Conservation (phyloP, 2,113 vertebrate species). For the Pontoporia blainvillei region DNA sequence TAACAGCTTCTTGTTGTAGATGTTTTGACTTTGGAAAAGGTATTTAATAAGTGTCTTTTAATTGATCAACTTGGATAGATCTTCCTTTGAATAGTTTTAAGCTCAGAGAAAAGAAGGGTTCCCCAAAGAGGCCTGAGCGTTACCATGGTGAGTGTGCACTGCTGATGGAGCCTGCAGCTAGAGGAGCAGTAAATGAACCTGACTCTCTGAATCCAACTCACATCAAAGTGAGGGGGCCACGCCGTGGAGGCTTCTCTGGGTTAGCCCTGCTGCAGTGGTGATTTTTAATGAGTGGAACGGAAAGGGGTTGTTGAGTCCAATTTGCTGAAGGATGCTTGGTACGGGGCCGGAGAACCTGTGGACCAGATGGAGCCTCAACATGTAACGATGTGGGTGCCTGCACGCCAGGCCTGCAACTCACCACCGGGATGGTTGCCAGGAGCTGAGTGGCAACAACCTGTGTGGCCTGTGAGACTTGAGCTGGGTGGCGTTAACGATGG, state of each 20-base stretch:
- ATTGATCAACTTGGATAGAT: neutral
- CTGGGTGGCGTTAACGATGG: fast-evolving
- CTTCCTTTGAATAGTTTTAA: neutral
- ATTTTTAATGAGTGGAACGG: neutral
- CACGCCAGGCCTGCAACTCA: fast-evolving
- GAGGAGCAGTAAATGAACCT: neutral
- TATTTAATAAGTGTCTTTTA: constrained; percentile 12
- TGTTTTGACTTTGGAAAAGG: neutral
- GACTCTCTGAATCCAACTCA: neutral
- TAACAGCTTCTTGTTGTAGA: neutral
- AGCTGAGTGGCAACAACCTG: neutral
- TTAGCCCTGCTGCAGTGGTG: neutral
- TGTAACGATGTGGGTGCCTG: neutral
- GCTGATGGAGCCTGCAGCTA: neutral
- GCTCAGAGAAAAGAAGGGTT: neutral
- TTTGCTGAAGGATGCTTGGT: neutral
- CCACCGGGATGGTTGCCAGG: fast-evolving
- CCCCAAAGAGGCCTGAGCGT: neutral
- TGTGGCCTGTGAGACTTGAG: neutral
- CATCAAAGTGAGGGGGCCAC: neutral
- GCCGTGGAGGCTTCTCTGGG: fast-evolving
- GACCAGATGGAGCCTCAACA: neutral
- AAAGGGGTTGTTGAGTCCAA: neutral
- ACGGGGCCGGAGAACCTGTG: neutral
- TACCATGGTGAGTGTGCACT: neutral